Base-by-base conservation (phyloP, 2,888 invertebrate species). In the Buathra laborator region DNA sequence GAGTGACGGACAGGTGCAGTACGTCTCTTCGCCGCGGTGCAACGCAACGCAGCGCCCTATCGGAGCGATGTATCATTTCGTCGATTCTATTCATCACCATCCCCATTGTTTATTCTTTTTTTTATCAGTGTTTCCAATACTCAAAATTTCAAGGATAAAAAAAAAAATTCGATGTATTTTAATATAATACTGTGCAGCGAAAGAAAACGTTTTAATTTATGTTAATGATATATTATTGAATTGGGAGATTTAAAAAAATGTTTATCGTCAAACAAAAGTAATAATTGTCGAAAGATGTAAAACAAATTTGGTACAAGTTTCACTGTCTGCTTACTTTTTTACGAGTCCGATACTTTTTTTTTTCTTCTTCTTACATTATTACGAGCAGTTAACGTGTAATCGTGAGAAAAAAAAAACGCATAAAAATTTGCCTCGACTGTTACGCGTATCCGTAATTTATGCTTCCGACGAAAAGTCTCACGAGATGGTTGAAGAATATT, bases 1-100 rank as follows among this genome's bases (percentile, higher is more conserved):
- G 78, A 78, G 78, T 78, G 78, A 78, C 46, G 68, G 68, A 78
- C 78, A 78, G 74, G 78, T 78, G 78, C 59, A 7, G 29, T 48
- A 75, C 48, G 32, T 48, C 48, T 75, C 48, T 68, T 56, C 56
- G 56, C 56, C 29, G 44, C 59, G 10, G 37, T 9, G 56, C 5
- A 56, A 56, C 56, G 67, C 62, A 37, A 24, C 32, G 46, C 46
- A 24, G 32, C 46, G 24, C 24, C 14, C 12, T 32, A 32, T 10
- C n/a, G 24, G 32, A 51, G 48, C 68, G 48, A 48, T 51, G 68
- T 48, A 70, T 70, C 68, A 7, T 70, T n/a, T 14, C 12, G 48
- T 51, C 48, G 29, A 48, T 51, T 70, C n/a, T 29, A 46, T 29
- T 67, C 12, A 12, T 67, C 44, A 19, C 37, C 43, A 9, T 66